Evolutionary conservation across 2,888 invertebrate species (phyloP), one percentile per base, ranked within the genome.

Genomic region (Melanophora roralis): DNA sequence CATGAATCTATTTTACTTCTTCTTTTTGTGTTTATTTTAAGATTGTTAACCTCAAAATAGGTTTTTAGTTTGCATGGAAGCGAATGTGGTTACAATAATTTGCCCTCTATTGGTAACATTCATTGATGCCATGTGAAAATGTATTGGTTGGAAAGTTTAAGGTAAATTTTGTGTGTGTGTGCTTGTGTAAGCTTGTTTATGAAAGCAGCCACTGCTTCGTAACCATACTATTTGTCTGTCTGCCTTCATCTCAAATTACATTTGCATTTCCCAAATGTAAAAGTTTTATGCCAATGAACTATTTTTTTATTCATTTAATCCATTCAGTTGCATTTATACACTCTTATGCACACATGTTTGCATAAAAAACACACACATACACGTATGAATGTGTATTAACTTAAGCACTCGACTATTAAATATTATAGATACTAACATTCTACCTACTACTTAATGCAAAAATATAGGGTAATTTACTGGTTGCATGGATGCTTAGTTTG

Each of bases 261-360:
- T 76, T 76, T 80, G 76, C 80, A 80, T 80, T 76, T 80, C 55
- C 51, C 71, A 65, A 55, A 62, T 40, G 60, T 47, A 71, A 51
- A 40, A 68, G 55, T 57, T 51, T 34, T 59, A 62, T 62, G 80
- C 62, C 80, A 76, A 72, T 72, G 76, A 80, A 80, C 79, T 67
- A 36, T 55, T 68, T 51, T 45, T 12, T 43, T 45, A 21, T 57
- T 43, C 34, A 12, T 53, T 14, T 6, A 27, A 27, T 27, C 27
- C 27, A 27, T 27, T 6, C 27, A 27, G 4, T 27, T 27, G 6
- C 27, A 3, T 27, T 27, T 5, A 3, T 27, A 27, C 27, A 27
- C 3, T 5, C 6, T 3, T 27, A 27, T 27, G 6, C 6, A 27
- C 27, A 27, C 27, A 27, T 27, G 27, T 27, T 3, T 27, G n/a